Conservation (phyloP, 2,888 invertebrate genomes). For the Imbricaverruca yamaguchii region DNA sequence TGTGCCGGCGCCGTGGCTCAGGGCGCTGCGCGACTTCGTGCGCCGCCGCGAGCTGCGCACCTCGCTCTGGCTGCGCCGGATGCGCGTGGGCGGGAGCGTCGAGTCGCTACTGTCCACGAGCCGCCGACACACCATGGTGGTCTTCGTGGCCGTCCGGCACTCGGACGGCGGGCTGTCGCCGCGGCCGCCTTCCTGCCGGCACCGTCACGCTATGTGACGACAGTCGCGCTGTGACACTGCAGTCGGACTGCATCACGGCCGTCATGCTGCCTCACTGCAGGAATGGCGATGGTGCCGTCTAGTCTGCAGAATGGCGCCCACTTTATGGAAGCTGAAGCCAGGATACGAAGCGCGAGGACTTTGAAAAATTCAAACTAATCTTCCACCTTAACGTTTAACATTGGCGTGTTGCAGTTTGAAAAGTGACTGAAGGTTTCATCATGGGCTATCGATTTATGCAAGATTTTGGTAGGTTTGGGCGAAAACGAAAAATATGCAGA, state of each 20-base stretch:
- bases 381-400: background rate
- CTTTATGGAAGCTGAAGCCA: background rate
- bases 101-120: slow-evolving; percentile 9
- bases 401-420: too few relatives aligned
- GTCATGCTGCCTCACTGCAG: background rate
- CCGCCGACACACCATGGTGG: background rate
- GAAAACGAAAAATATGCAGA: too few relatives aligned
- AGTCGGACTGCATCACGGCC: background rate
- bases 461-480: too few relatives aligned
- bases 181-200: background rate
- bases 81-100: background rate
- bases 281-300: background rate
- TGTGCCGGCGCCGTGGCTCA: background rate
- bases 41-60: background rate
- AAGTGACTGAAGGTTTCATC: too few relatives aligned
- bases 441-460: too few relatives aligned
- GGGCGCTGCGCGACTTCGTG: background rate
- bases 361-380: background rate
- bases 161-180: slow-evolving; percentile 6
- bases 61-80: slow-evolving; percentile 5
- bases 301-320: background rate
- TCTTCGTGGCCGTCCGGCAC: background rate
- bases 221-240: background rate
- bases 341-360: background rate
- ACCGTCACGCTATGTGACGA: background rate